These are phyloP conservation scores for Phocoena sinus DNA, from an alignment of 2,113 vertebrate genomes.

Conservation along the genomic window DNA sequence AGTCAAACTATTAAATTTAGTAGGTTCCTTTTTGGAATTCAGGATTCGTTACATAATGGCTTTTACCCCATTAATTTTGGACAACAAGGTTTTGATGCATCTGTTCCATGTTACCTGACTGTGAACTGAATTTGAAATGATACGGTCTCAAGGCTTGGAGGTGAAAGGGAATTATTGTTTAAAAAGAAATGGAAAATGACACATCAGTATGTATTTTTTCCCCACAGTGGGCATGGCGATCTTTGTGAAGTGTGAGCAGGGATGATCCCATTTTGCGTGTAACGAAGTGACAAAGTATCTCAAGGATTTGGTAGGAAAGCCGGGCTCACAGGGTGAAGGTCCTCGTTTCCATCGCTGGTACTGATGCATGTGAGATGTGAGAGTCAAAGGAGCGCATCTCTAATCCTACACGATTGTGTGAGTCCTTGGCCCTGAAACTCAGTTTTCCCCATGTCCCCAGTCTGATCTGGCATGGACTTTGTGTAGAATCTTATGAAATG, in stretches of 20 bases:
- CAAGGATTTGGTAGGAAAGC: background rate
- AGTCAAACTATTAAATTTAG: background rate
- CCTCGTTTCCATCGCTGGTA: too few species aligned
- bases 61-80: background rate
- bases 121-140: background rate
- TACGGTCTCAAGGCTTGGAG: background rate
- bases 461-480: background rate
- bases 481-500: background rate
- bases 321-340: rapidly evolving
- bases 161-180: background rate
- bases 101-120: background rate
- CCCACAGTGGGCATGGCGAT: rapidly evolving
- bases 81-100: background rate
- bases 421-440: background rate
- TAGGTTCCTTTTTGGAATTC: background rate
- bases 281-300: background rate
- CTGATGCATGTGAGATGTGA: too few species aligned
- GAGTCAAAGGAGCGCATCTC: rapidly evolving
- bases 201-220: background rate
- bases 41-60: background rate
- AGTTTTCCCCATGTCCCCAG: rapidly evolving
- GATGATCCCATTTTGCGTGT: rapidly evolving
- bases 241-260: background rate
- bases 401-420: background rate
- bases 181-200: background rate